Evolutionary conservation across 2,888 invertebrate species (phyloP).

Genomic region (Dynastes maya): DNA sequence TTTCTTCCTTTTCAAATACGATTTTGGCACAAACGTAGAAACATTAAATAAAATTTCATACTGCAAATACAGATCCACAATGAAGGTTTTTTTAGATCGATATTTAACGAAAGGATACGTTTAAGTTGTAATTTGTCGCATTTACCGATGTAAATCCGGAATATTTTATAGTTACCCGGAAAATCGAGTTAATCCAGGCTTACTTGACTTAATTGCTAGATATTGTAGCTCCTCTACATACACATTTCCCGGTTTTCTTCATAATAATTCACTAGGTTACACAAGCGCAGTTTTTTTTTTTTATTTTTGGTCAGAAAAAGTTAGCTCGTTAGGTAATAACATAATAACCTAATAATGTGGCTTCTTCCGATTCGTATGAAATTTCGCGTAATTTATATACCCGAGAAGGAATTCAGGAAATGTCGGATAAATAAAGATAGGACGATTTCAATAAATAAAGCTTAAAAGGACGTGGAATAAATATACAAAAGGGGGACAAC

Average conservation of each 20-base stretch:
- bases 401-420: no score
- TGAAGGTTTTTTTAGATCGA: neutral
- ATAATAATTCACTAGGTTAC: neutral
- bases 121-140: conserved; percentile 10
- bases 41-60: no score
- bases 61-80: no score
- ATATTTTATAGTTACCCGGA: conserved; percentile 12
- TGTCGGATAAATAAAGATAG: neutral
- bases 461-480: conserved; percentile 9
- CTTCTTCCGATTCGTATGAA: neutral
- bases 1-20: no score
- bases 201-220: conserved; percentile 20
- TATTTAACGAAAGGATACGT: neutral
- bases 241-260: neutral
- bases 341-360: neutral
- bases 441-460: conserved; percentile 32
- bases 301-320: neutral
- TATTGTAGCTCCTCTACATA: conserved; percentile 5
- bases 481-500: conserved; percentile 30
- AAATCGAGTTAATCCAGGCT: conserved; percentile 19
- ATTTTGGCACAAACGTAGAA: no score
- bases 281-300: neutral
- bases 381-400: neutral
- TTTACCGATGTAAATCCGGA: neutral
- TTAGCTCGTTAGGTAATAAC: neutral